These are phyloP conservation scores for Lithobates pipiens DNA, from an alignment of 2,797 vertebrate species.

Conservation along the genomic window DNA sequence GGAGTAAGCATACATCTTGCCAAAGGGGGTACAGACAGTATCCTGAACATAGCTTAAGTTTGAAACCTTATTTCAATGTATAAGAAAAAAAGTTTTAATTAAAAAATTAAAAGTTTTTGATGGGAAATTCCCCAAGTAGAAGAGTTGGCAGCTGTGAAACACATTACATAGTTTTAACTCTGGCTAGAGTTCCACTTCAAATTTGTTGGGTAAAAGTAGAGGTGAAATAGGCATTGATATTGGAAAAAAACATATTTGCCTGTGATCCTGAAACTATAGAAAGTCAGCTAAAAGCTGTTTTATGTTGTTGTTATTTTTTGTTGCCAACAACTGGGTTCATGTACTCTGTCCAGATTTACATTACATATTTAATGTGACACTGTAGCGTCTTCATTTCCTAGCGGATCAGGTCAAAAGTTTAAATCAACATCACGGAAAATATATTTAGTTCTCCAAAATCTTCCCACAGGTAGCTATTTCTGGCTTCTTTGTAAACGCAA, in stretches of 20 bases:
- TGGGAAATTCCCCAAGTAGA: too few species aligned
- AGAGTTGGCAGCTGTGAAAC: too few species aligned
- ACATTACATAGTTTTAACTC: neutral
- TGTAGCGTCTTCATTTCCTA: constrained; percentile 52
- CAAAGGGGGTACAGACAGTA: too few species aligned
- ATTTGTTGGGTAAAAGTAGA: neutral
- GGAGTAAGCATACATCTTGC: too few species aligned
- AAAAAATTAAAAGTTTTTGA: too few species aligned
- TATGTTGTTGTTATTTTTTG: constrained; percentile 27
- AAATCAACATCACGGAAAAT: constrained; percentile 42
- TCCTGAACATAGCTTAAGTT: too few species aligned
- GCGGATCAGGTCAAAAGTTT: constrained; percentile 61
- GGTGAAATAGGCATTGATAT: neutral
- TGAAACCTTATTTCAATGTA: too few species aligned
- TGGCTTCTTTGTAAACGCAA: constrained; percentile 16
- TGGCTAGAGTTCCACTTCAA: neutral
- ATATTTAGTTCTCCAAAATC: constrained; percentile 8
- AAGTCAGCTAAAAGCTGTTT: constrained; percentile 28
- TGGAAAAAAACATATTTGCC: neutral
- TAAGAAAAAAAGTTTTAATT: too few species aligned
- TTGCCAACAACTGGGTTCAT: constrained; percentile 42
- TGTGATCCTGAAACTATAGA: constrained; percentile 20
- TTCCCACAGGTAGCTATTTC: constrained; percentile 23
- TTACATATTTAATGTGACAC: constrained; percentile 61
- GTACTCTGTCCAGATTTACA: constrained; percentile 56